These are phyloP conservation scores for Enoplosus armatus DNA, from an alignment of 2,797 vertebrate species.

Conservation along the genomic window DNA sequence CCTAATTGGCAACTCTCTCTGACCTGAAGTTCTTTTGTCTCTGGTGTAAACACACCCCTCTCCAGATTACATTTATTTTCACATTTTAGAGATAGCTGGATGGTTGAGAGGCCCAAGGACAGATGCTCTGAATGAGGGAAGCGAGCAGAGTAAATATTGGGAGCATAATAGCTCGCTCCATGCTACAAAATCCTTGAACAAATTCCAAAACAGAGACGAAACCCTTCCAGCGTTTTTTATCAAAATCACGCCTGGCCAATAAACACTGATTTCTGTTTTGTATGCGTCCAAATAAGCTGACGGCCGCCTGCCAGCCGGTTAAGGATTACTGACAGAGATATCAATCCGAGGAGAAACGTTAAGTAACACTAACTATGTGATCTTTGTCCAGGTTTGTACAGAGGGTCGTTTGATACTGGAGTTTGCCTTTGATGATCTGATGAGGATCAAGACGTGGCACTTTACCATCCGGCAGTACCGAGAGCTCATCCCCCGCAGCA, in stretches of 20 bases:
- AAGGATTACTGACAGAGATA: slow-evolving; percentile 25
- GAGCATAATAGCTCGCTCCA: slow-evolving; percentile 61
- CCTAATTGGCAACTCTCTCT: slow-evolving; percentile 95
- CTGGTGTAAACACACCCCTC: slow-evolving; percentile 79
- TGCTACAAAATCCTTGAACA: slow-evolving; percentile 67
- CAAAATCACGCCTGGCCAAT: slow-evolving; percentile 58
- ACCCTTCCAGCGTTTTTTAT: slow-evolving; percentile 56
- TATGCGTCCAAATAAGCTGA: slow-evolving; percentile 40
- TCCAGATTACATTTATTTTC: slow-evolving; percentile 80
- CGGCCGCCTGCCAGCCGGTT: slow-evolving; percentile 33
- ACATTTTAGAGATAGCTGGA: slow-evolving; percentile 74
- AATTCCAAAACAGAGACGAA: slow-evolving; percentile 66
- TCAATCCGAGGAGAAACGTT: slow-evolving; percentile 27
- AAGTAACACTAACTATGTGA: slow-evolving; percentile 49
- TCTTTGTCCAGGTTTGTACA: slow-evolving; percentile 92
- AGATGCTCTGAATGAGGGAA: slow-evolving; percentile 66
- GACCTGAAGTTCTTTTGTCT: slow-evolving; percentile 91
- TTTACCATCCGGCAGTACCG: slow-evolving; percentile 99
- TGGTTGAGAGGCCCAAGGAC: slow-evolving; percentile 70
- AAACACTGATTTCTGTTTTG: slow-evolving; percentile 50
- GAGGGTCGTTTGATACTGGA: slow-evolving; percentile 99
- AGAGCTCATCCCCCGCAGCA: slow-evolving; percentile 97
- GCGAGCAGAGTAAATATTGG: slow-evolving; percentile 68
- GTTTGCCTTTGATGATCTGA: slow-evolving; percentile 99
- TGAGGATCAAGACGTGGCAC: slow-evolving; percentile 99